Base-by-base conservation (phyloP, 2,797 vertebrate genomes). In the Zenarchopterus dispar region DNA sequence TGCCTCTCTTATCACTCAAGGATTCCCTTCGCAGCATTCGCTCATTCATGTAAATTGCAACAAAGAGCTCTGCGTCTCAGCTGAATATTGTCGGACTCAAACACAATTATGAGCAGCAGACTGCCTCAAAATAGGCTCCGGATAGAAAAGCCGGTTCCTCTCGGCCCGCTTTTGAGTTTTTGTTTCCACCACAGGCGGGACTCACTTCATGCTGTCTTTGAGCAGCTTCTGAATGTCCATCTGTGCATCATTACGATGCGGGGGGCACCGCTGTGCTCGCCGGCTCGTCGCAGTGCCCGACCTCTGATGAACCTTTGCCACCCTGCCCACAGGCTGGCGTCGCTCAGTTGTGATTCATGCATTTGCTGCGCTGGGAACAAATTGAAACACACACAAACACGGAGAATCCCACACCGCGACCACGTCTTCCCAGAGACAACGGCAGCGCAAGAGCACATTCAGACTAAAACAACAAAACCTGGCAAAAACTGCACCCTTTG, bases 1-100 rank as follows among this genome's bases (percentile, higher is more conserved):
- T 64, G 49, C 63, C 75, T 36, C 67, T 62, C 4, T 28, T 28
- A 6, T 28, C 28, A 5, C 65, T 74, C 55, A 56, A 75, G 70
- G 16, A 54, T 78, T 77, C 56, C 41, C 51, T 24, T 1, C 21
- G 57, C 58, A 21, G 56, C 63, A 2, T 56, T 69, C 53, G 51
- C 63, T 79, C 57, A 72, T 74, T 81, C 67, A 74, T 74, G 69
- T 70, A 75, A 80, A 77, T 70, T 69, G 49, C 65, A 75, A 73
- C 56, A 74, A 76, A 80, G 67, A 60, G 58, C 62, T n/a, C 53
- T 4, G 24, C 11, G 2, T 49, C 63, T 67, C 22, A 6, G 58
- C 44, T 2, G 36, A 71, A 60, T 58, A 69, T 69, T 46, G 67
- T 57, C 67, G 16, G 57, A 49, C 44, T 72, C 46, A 5, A 48